Conservation (phyloP, 2,797 vertebrate species). For the Chiloscyllium punctatum region DNA sequence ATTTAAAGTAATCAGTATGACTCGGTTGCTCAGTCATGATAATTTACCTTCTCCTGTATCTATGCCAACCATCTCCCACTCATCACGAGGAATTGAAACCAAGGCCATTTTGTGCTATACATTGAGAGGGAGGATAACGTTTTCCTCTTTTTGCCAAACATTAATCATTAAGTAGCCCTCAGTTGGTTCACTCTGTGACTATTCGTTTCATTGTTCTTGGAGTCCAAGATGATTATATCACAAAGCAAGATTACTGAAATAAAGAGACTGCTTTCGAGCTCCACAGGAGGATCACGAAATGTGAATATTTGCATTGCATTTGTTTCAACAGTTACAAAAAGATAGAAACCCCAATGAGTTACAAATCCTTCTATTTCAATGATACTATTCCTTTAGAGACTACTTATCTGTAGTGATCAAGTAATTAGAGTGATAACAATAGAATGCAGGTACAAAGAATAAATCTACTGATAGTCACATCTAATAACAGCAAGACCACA, state of each 20-base stretch:
- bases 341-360: background rate
- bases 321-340: background rate
- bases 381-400: background rate
- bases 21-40: background rate
- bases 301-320: background rate
- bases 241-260: background rate
- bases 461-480: background rate
- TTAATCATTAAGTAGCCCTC: background rate
- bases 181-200: background rate
- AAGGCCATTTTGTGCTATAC: background rate
- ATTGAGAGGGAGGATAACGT: background rate
- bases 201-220: background rate
- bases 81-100: background rate
- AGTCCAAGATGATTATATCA: background rate
- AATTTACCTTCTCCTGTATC: background rate
- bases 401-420: background rate
- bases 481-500: background rate
- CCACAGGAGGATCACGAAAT: background rate
- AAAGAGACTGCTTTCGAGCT: background rate
- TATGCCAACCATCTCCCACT: background rate
- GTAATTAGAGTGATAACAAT: constrained; percentile 23
- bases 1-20: background rate
- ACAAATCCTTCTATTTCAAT: background rate
- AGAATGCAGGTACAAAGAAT: constrained; percentile 20
- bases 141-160: background rate